Conservation (phyloP, 2,888 invertebrate species). For the Parapristionchus giblindavisi region DNA sequence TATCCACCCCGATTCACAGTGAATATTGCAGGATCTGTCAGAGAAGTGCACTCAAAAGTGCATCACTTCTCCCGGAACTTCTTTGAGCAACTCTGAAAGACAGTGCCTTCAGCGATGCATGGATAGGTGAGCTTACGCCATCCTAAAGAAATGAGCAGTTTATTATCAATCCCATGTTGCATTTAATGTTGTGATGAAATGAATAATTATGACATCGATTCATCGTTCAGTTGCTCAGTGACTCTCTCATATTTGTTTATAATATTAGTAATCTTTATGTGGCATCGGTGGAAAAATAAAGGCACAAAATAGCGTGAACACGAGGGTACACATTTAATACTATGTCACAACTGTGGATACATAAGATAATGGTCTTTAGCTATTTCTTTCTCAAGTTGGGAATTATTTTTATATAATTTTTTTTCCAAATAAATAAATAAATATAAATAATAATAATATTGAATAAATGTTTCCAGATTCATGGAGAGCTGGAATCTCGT, state of each 20-base stretch:
- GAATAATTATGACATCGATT: background rate
- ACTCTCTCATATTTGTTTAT: background rate
- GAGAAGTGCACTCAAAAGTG: slow-evolving; percentile 68
- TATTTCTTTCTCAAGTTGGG: too few species aligned
- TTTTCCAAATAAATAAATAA: background rate
- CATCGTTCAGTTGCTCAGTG: background rate
- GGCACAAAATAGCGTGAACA: too few species aligned
- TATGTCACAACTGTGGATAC: too few species aligned
- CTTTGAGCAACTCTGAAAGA: slow-evolving; percentile 59
- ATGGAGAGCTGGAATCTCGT: slow-evolving; percentile 95
- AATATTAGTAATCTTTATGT: too few species aligned
- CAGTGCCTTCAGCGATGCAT: slow-evolving; percentile 65
- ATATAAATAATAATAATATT: too few species aligned
- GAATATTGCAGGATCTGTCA: slow-evolving; percentile 60
- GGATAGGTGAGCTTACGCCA: slow-evolving; percentile 52
- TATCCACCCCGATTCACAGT: too few species aligned
- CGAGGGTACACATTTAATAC: too few species aligned
- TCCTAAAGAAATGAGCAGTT: too few species aligned
- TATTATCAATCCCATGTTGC: too few species aligned
- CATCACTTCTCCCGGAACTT: slow-evolving; percentile 62
- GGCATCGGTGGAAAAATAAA: too few species aligned
- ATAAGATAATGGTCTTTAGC: too few species aligned
- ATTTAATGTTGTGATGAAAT: slow-evolving; percentile 17
- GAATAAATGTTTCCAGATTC: slow-evolving; percentile 74
- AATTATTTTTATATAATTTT: too few species aligned